Base-by-base conservation (phyloP, 2,113 vertebrate genomes). In the Brachyhypopomus gauderio region DNA sequence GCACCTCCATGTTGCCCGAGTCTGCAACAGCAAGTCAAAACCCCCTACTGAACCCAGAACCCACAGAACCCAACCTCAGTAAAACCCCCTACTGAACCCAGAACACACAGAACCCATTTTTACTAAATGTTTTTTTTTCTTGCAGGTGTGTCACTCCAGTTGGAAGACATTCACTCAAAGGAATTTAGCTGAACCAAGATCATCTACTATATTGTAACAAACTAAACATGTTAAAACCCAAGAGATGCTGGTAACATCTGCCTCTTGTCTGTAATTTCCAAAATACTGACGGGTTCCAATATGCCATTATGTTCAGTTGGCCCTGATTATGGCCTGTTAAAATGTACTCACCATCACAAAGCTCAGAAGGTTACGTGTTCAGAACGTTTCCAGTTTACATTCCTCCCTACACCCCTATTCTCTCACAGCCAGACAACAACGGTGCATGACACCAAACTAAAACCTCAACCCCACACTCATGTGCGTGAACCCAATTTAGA, bases 1-100 rank as follows among this genome's bases (percentile, higher is more conserved):
- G 92, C 1, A 98, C 93, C 83, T 98, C 97, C 95, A 98, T 98
- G 87, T 98, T 99, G 60, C 97, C 97, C 0, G 96, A 96, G 86
- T 99, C 97, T 99, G 87, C 66, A 30, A 52, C 3, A 48, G 70
- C 30, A 30, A 79, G 58, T 70, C 17, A 52, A 11, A 74, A 22
- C 58, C 58, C 25, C 7, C 25, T 30, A 19, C 41, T 60, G 17
- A 22, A 5, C 36, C 45, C 45, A 52, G 45, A 52, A 27, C 25
- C 56, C 20, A 25, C 17, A 45, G n/a, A 60, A 38, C 48, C 22
- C 81, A 4, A 3, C 45, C 75, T 62, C 27, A 52, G 45, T 52
- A 0, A 17, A 71, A 20, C 58, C 58, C 25, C 4, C 25, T 30
- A 19, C 41, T 60, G 17, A 22, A 5, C 36, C 45, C 45, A 52